Percentiles rank a stretch among this genome's conserved stretches.
Evolutionary conservation across 2,113 vertebrate genomes (phyloP).

Genomic region (Corythornis madagascariensis): DNA sequence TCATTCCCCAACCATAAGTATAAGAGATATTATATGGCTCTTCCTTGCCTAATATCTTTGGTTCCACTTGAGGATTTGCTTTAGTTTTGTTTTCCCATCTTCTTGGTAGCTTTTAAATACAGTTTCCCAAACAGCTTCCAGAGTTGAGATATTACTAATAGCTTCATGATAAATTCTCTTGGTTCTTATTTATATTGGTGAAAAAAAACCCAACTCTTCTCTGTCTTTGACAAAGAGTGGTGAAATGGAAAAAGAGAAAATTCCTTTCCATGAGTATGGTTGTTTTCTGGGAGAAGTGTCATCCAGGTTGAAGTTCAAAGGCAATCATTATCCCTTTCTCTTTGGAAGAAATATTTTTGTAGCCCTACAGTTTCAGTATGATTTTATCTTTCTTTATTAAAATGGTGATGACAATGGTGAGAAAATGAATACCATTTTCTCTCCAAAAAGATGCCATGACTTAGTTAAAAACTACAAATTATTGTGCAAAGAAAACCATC

Average conservation of each 20-base stretch:
- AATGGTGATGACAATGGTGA: neutral
- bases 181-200: neutral
- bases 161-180: neutral
- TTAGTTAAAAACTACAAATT: constrained; percentile 46
- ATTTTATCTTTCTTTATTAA: constrained; percentile 12
- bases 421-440: constrained; percentile 13
- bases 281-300: neutral
- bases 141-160: neutral
- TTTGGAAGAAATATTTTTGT: neutral
- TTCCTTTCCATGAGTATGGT: neutral
- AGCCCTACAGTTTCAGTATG: neutral
- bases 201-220: neutral
- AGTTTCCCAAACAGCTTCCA: neutral
- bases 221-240: neutral
- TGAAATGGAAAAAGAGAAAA: neutral
- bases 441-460: neutral
- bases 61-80: neutral
- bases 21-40: neutral
- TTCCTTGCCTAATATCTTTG: neutral
- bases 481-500: neutral
- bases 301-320: neutral
- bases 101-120: neutral
- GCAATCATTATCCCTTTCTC: neutral
- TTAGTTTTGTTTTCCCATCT: neutral
- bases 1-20: neutral